Base-by-base conservation (phyloP, 1,140 invertebrate species). In the Medauroidea extradentata region DNA sequence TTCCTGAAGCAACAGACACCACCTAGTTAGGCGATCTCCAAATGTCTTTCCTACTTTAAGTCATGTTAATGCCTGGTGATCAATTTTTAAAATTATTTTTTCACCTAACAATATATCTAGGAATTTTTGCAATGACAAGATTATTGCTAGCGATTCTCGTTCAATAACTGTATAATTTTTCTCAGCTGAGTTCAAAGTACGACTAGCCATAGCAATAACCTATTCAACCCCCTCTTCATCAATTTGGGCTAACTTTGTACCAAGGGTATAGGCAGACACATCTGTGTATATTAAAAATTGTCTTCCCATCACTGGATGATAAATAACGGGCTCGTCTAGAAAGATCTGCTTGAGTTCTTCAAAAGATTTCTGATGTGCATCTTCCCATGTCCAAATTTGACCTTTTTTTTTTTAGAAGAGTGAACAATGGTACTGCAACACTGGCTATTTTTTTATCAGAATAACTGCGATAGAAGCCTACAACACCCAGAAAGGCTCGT, bases 391-490 rank as follows among this genome's bases (percentile, higher is more conserved):
- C 44, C 64, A 61, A 43, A 50, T 51, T 4, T 8, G n/a, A 7
- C 59, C 62, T 56, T 72, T 74, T n/a, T n/a, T n/a, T 43, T 58
- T 64, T 4, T 65, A 54, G 11, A 72, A 42, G n/a, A 25, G 69
- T 46, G 18, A 67, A 67, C 9, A 73, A 48, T 8, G 72, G 69
- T 16, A 16, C 27, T 1, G 65, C 55, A 16, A 63, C 53, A 7
- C 44, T 34, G 11, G 65, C 41, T 48, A 67, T 72, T 39, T n/a
- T n/a, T n/a, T 64, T 44, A 14, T 60, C 53, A 0, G 71, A 66
- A 65, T 75, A 80, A 61, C 70, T 66, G 5, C 70, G 59, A 53
- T 78, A 74, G 61, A 70, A 79, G 29, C 75, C 75, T 2, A 73
- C 59, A 2, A 76, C 50, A 3, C 73, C 76, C 27, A 81, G 59